These are phyloP conservation scores for Ariolimax columbianus DNA, from an alignment of 2,888 invertebrate genomes.

Conservation along the genomic window DNA sequence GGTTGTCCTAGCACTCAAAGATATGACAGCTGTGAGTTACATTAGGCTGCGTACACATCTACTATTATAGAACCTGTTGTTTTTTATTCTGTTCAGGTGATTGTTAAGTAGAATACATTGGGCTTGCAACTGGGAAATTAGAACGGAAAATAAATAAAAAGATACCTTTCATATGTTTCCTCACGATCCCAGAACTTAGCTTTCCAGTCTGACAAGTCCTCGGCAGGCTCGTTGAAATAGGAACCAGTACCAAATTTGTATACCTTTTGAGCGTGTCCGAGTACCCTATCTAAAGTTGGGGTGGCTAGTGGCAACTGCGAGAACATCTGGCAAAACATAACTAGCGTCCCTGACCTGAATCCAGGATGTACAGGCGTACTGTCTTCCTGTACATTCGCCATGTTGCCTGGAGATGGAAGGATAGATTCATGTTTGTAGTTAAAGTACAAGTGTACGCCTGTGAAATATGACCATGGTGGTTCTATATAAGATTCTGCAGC, in stretches of 20 bases:
- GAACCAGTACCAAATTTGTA: background rate
- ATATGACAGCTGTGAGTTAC: too few relatives aligned
- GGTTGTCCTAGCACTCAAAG: too few relatives aligned
- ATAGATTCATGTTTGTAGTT: too few relatives aligned
- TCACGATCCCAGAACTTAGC: background rate
- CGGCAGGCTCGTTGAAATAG: background rate
- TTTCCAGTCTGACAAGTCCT: background rate
- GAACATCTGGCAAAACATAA: background rate
- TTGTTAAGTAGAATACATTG: too few relatives aligned
- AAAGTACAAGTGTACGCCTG: too few relatives aligned
- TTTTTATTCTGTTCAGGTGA: too few relatives aligned
- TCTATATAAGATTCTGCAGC: too few relatives aligned
- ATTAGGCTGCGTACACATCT: too few relatives aligned
- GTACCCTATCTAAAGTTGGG: background rate
- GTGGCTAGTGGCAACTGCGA: background rate
- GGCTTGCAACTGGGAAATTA: too few relatives aligned
- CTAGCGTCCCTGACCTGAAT: background rate
- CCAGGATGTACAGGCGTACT: background rate
- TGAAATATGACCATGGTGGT: too few relatives aligned
- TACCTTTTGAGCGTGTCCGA: background rate
- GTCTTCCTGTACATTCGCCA: background rate
- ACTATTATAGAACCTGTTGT: too few relatives aligned
- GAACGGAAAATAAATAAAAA: too few relatives aligned
- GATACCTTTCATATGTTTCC: background rate
- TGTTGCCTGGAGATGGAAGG: background rate